phyloP scores from a whole-genome alignment of 2,888 invertebrate species.

The Andrena marginata region DNA sequence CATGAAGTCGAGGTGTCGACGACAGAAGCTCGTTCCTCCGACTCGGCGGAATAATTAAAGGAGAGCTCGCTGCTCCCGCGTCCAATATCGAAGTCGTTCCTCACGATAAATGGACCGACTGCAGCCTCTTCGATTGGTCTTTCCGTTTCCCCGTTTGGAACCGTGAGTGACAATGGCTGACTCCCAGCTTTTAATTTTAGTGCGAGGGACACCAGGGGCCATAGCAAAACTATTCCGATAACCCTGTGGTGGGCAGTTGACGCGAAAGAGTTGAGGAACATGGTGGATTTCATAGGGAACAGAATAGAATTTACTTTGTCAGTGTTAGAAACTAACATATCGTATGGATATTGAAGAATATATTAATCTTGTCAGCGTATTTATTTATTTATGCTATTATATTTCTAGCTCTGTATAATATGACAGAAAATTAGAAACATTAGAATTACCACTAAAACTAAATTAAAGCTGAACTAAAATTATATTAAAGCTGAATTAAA shows the following conservation, averaged over 20 bases:
- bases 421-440: no score
- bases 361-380: no score
- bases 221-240: background rate
- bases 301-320: no score
- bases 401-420: no score
- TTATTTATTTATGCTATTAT: no score
- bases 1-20: constrained; percentile 15
- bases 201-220: background rate
- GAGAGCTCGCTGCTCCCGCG: background rate
- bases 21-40: constrained; percentile 16
- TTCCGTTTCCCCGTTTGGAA: background rate
- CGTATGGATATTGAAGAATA: no score
- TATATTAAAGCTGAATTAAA: no score
- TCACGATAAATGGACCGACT: constrained; percentile 31
- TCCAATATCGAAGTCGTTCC: constrained; percentile 11
- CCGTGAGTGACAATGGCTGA: constrained; percentile 34
- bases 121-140: background rate
- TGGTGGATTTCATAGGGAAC: no score
- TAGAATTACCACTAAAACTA: no score
- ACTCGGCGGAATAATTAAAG: constrained; percentile 40
- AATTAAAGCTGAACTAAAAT: background rate
- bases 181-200: background rate
- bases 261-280: background rate
- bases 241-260: background rate
- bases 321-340: no score